phyloP scores from a whole-genome alignment of 2,113 vertebrate genomes.

The Sula dactylatra region DNA sequence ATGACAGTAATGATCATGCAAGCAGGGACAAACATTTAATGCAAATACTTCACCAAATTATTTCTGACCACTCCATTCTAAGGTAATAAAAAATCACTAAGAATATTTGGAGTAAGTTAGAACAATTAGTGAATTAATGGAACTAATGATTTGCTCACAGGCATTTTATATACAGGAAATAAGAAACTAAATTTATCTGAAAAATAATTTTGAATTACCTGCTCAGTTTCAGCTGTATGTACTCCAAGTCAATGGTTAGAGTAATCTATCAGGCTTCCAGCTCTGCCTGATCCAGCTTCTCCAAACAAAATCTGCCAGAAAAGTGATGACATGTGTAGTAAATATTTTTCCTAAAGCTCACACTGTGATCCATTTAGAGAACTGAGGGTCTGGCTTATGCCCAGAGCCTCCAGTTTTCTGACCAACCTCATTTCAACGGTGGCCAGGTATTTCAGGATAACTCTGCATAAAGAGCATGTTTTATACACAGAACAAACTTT shows the following conservation, averaged over 20 bases:
- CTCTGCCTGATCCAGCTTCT: neutral
- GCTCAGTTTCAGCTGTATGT: neutral
- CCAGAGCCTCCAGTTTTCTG: neutral
- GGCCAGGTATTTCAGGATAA: neutral
- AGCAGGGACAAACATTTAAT: neutral
- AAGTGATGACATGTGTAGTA: neutral
- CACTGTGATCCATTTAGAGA: neutral
- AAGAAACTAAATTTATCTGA: neutral
- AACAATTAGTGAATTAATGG: slow-evolving; percentile 11
- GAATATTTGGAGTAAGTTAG: neutral
- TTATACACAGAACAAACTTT: neutral
- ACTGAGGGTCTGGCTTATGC: neutral
- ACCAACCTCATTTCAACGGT: neutral
- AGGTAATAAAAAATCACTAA: neutral
- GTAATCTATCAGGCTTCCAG: neutral
- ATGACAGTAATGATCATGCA: neutral
- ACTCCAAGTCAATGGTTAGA: neutral
- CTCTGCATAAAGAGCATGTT: neutral
- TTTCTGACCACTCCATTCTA: neutral
- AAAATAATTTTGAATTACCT: neutral
- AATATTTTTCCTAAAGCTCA: slow-evolving; percentile 26
- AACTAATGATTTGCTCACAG: neutral
- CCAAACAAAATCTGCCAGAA: neutral
- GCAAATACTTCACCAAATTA: neutral
- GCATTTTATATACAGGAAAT: neutral